Conservation (phyloP, 2,113 vertebrate genomes). For the Calyptomena viridis region DNA sequence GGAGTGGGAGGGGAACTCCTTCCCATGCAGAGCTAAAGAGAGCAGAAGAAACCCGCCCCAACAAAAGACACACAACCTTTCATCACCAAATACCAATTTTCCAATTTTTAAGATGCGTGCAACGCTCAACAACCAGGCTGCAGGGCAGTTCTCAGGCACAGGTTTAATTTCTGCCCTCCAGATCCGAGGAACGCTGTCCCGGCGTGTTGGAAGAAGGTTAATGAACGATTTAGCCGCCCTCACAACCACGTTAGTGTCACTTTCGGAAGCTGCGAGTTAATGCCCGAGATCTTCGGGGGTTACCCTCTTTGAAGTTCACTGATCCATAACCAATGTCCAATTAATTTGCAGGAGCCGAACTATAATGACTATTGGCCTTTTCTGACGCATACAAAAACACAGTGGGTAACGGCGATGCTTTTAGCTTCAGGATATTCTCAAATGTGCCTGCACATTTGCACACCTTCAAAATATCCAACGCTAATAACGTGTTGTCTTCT, state of each 20-base stretch:
- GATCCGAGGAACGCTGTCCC: not conserved
- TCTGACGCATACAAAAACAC: conserved; percentile 34
- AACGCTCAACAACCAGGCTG: not conserved
- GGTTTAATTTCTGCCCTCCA: conserved; percentile 17
- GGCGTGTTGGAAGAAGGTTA: conserved; percentile 37
- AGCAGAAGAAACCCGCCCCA: not conserved
- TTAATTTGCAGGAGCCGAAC: conserved; percentile 64
- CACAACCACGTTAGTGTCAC: conserved; percentile 54
- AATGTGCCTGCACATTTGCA: not conserved
- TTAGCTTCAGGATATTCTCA: not conserved
- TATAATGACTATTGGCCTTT: conserved; percentile 66
- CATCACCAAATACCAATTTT: not conserved
- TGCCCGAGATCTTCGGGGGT: conserved; percentile 53
- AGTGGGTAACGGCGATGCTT: conserved; percentile 21
- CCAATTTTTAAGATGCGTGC: rapidly evolving
- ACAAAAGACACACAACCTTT: not conserved
- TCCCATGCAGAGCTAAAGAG: not conserved
- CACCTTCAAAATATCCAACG: not conserved
- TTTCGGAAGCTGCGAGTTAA: conserved; percentile 61
- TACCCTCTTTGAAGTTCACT: conserved; percentile 65
- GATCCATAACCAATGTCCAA: conserved; percentile 69
- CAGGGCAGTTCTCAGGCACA: not conserved
- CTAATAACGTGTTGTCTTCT: not conserved
- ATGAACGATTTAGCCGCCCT: conserved; percentile 42
- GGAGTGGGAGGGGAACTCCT: not conserved